These are phyloP conservation scores for Aegithalos caudatus DNA, from an alignment of 2,113 vertebrate species.

Conservation along the genomic window DNA sequence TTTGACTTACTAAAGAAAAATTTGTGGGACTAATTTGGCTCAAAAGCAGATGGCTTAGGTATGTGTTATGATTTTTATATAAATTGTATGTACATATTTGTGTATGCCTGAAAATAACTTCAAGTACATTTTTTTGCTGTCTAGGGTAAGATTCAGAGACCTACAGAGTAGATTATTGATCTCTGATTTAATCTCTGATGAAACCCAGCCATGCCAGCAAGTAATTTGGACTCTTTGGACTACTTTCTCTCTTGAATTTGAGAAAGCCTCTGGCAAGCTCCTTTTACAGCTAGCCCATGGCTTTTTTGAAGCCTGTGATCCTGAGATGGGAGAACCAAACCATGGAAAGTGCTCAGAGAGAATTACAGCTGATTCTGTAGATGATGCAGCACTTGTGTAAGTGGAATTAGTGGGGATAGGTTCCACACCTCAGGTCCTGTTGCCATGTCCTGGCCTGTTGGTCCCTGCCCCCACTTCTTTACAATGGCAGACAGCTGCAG, in stretches of 20 bases:
- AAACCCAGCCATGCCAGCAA: neutral
- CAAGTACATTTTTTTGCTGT: neutral
- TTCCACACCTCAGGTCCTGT: neutral
- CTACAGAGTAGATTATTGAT: neutral
- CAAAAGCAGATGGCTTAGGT: neutral
- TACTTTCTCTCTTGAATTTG: neutral
- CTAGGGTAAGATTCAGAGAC: neutral
- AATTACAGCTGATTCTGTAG: neutral
- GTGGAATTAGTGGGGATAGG: neutral
- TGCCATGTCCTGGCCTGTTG: accelerated
- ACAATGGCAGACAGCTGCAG: neutral
- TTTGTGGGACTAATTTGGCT: neutral
- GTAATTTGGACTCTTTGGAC: accelerated
- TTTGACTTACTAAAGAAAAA: neutral
- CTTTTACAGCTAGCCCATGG: neutral
- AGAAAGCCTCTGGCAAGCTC: neutral
- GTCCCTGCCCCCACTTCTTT: neutral
- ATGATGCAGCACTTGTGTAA: neutral
- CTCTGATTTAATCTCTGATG: neutral
- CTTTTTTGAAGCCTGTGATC: neutral
- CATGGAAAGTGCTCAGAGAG: no score
- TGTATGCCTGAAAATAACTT: neutral
- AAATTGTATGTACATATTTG: neutral
- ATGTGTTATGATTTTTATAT: neutral
- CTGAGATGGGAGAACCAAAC: neutral